Percentiles rank a stretch among this genome's conserved stretches.
Conservation (phyloP, 2,797 vertebrate species). For the Chloroceryle amazona region DNA sequence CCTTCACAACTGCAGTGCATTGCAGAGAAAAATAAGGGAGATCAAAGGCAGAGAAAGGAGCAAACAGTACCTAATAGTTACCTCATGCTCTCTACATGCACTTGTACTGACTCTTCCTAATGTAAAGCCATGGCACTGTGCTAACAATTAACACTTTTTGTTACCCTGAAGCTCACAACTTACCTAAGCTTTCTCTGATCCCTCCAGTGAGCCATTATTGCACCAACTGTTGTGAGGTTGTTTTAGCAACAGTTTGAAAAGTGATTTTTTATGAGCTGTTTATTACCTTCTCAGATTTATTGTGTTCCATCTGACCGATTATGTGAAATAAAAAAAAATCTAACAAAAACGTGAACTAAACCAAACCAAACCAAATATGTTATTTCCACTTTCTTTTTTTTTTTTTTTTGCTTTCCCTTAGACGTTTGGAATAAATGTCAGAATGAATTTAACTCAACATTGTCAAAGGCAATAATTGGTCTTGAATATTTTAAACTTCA, state of each 20-base stretch:
- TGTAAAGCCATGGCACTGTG: conserved; percentile 16
- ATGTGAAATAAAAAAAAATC: not conserved
- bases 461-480: not conserved
- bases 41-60: conserved; percentile 1
- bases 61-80: conserved; percentile 49
- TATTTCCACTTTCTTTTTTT: not conserved
- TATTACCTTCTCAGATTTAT: conserved; percentile 69
- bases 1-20: not conserved
- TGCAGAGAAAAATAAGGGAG: not conserved
- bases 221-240: conserved; percentile 59
- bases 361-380: not conserved
- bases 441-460: conserved; percentile 6
- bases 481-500: conserved; percentile 2
- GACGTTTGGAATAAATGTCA: not conserved
- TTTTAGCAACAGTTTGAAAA: conserved; percentile 66
- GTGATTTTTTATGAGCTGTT: conserved; percentile 73
- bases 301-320: conserved; percentile 37
- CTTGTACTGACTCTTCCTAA: conserved; percentile 28
- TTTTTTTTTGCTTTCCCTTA: not conserved
- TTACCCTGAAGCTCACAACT: conserved; percentile 38
- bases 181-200: conserved; percentile 36
- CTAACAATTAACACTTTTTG: not conserved
- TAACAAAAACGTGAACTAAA: not conserved
- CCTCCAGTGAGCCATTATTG: conserved; percentile 29
- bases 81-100: not conserved